phyloP scores from a whole-genome alignment of 1,140 invertebrate species.

The Antheraea mylitta region DNA sequence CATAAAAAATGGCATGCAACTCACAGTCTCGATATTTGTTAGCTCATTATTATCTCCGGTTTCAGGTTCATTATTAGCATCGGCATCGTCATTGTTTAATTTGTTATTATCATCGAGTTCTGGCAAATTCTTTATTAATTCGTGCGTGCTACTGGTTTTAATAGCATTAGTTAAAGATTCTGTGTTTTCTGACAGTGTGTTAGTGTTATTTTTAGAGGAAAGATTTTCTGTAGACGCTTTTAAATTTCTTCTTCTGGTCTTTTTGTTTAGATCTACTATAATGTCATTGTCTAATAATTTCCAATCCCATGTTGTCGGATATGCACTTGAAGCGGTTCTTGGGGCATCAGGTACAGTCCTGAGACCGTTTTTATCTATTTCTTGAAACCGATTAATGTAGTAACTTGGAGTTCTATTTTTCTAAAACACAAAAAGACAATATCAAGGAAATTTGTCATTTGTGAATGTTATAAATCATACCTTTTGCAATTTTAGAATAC shows the following conservation, averaged over 20 bases:
- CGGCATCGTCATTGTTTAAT: conserved; percentile 27
- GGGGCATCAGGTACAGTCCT: conserved; percentile 88
- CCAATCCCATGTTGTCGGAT: conserved; percentile 87
- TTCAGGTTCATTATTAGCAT: conserved; percentile 17
- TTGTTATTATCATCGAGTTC: conserved; percentile 64
- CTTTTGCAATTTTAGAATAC: conserved; percentile 38
- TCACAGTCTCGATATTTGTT: conserved; percentile 50
- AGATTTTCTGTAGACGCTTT: conserved; percentile 72
- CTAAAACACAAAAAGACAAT: conserved; percentile 76
- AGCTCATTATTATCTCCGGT: conserved; percentile 29
- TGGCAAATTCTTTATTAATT: conserved; percentile 63
- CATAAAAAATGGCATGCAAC: conserved; percentile 45
- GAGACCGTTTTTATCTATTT: conserved; percentile 85
- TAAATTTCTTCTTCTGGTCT: conserved; percentile 59
- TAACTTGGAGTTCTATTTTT: conserved; percentile 90
- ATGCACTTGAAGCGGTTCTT: conserved; percentile 83
- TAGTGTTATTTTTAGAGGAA: conserved; percentile 64
- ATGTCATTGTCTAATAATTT: conserved; percentile 79
- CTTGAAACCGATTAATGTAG: conserved; percentile 86
- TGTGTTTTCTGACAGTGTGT: conserved; percentile 55
- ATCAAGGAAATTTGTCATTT: background rate
- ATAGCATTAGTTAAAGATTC: conserved; percentile 51
- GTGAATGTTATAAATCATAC: background rate
- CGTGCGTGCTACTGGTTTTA: conserved; percentile 69
- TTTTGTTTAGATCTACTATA: conserved; percentile 64